These are phyloP conservation scores for Zaprionus gabonicus DNA, from an alignment of 1,140 invertebrate genomes.

Conservation along the genomic window DNA sequence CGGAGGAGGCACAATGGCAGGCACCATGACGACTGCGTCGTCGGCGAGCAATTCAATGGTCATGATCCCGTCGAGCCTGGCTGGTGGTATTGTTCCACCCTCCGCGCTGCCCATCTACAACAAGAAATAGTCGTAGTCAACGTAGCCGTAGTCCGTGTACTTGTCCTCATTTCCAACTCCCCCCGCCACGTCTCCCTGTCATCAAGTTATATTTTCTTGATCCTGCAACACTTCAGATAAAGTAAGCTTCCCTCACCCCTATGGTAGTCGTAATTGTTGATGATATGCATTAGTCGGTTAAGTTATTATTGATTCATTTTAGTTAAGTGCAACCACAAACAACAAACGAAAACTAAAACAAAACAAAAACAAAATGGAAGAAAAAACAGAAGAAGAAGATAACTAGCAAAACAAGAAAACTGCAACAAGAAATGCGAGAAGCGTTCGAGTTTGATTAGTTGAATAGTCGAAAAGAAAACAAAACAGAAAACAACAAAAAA, in stretches of 20 bases:
- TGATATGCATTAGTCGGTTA: slow-evolving; percentile 62
- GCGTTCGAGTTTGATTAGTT: slow-evolving; percentile 15
- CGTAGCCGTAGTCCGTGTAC: slow-evolving; percentile 17
- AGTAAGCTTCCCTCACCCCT: slow-evolving; percentile 32
- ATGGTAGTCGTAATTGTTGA: slow-evolving; percentile 64
- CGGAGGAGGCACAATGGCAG: neutral
- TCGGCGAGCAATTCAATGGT: slow-evolving; percentile 39
- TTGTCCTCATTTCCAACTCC: neutral
- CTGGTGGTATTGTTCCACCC: slow-evolving; percentile 41
- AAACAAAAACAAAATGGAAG: slow-evolving; percentile 12
- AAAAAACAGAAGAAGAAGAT: neutral
- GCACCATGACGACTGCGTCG: slow-evolving; percentile 29
- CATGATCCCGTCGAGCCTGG: slow-evolving; percentile 39
- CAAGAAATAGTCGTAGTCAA: slow-evolving; percentile 62
- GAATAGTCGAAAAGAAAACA: slow-evolving; percentile 10
- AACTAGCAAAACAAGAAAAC: neutral
- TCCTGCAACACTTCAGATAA: slow-evolving; percentile 34
- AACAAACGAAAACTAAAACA: slow-evolving; percentile 11
- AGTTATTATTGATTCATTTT: slow-evolving; percentile 65
- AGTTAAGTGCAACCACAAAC: slow-evolving; percentile 47
- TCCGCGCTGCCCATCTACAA: slow-evolving; percentile 64
- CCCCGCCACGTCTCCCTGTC: neutral
- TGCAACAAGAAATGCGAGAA: slow-evolving; percentile 7
- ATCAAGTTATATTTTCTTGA: slow-evolving; percentile 4
- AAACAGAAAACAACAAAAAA: slow-evolving; percentile 42